Evolutionary conservation across 2,797 vertebrate species (phyloP).

Genomic region (Sebastes kiyomatsui): DNA sequence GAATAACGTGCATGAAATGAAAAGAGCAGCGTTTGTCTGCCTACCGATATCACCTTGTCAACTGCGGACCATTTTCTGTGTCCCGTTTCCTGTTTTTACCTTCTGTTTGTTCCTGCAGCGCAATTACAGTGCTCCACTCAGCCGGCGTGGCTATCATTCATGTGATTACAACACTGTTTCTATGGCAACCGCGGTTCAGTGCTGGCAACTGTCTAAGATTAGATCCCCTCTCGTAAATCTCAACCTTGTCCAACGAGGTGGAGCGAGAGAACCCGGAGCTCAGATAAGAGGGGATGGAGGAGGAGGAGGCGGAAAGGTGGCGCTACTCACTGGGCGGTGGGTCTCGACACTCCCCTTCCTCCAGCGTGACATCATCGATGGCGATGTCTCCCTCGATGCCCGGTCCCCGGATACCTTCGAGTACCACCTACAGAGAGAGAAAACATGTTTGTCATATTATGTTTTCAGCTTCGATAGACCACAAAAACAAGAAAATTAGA

Average conservation of each 20-base stretch:
- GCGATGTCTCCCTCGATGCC: constrained; percentile 98
- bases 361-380: constrained; percentile 93
- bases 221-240: constrained; percentile 55
- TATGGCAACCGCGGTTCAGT: constrained; percentile 54
- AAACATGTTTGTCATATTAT: neutral
- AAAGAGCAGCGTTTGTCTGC: constrained; percentile 14
- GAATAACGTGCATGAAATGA: constrained; percentile 44
- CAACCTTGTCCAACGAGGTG: neutral
- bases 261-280: neutral
- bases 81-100: constrained; percentile 48
- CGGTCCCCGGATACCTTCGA: constrained; percentile 94
- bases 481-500: constrained; percentile 17
- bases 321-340: constrained; percentile 88
- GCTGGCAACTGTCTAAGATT: constrained; percentile 57
- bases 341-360: constrained; percentile 95
- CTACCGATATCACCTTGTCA: constrained; percentile 47
- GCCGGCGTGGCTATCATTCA: constrained; percentile 60
- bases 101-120: constrained; percentile 57
- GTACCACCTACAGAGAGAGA: constrained; percentile 84
- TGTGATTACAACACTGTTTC: constrained; percentile 72
- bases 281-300: neutral
- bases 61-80: constrained; percentile 49
- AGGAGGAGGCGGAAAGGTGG: neutral
- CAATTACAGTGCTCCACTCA: constrained; percentile 66
- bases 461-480: neutral